Conservation (phyloP, 2,113 vertebrate genomes). For the Benitochromis conjunctus region DNA sequence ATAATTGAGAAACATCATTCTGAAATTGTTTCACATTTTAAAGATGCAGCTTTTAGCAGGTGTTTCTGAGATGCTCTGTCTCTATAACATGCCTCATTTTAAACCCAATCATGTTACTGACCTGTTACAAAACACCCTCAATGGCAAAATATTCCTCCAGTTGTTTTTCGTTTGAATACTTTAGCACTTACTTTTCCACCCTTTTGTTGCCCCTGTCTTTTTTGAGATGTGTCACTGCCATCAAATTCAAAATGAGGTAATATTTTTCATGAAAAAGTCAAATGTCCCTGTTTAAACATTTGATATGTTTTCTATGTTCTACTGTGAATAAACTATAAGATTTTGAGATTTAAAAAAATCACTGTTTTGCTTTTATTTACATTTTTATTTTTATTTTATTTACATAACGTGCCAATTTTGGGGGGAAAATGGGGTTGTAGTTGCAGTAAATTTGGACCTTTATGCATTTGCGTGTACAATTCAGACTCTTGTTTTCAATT, state of each 20-base stretch:
- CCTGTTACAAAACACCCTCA: not conserved
- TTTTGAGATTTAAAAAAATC: not conserved
- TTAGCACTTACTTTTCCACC: not conserved
- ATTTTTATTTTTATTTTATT: too few relatives aligned
- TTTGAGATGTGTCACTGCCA: not conserved
- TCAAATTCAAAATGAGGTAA: not conserved
- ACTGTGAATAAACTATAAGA: not conserved
- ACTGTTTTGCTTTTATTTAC: not conserved
- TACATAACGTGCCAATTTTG: not conserved
- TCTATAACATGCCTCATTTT: not conserved
- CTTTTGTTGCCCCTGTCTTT: not conserved
- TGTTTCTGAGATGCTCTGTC: not conserved
- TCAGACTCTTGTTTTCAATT: not conserved
- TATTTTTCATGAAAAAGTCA: not conserved
- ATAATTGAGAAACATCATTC: not conserved
- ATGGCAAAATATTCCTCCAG: not conserved
- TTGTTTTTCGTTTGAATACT: not conserved
- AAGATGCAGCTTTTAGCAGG: not conserved
- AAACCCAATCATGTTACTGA: not conserved
- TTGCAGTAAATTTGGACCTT: not conserved
- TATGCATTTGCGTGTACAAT: not conserved
- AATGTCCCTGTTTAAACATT: not conserved
- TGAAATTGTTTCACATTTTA: not conserved
- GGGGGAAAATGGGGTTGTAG: not conserved
- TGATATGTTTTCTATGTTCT: not conserved